These are phyloP conservation scores for Cheilosia soror DNA, from an alignment of 2,888 invertebrate genomes.

Conservation along the genomic window DNA sequence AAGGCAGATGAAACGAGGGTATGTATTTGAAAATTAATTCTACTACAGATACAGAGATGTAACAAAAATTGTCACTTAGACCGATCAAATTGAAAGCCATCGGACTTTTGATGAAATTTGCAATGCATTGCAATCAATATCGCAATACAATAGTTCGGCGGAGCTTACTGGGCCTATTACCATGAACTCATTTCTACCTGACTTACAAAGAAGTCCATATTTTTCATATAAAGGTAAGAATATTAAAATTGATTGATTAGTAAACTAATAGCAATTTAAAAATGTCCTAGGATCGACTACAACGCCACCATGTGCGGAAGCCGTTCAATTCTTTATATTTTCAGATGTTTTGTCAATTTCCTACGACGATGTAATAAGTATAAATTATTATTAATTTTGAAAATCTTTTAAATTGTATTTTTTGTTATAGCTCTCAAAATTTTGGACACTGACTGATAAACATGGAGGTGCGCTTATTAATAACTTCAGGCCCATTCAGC, in stretches of 20 bases:
- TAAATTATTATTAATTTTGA: too few relatives aligned
- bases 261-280: constrained; percentile 55
- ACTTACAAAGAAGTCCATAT: constrained; percentile 79
- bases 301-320: constrained; percentile 89
- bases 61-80: constrained; percentile 60
- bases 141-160: constrained; percentile 78
- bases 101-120: constrained; percentile 78
- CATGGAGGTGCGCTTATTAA: constrained; percentile 28
- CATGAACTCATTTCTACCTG: constrained; percentile 79
- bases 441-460: constrained; percentile 40
- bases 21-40: background rate
- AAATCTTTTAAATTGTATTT: background rate
- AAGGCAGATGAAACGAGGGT: constrained; percentile 82
- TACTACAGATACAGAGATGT: background rate
- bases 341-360: constrained; percentile 85
- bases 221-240: constrained; percentile 79
- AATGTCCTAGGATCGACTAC: constrained; percentile 87
- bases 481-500: constrained; percentile 55
- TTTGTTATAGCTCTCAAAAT: constrained; percentile 34
- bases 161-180: constrained; percentile 76
- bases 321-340: constrained; percentile 89
- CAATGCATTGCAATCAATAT: constrained; percentile 76
- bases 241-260: constrained; percentile 76
- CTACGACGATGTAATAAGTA: constrained; percentile 75
- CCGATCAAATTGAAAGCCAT: constrained; percentile 72